These are phyloP conservation scores for Semicossyphus pulcher DNA, from an alignment of 2,113 vertebrate species.

Conservation along the genomic window DNA sequence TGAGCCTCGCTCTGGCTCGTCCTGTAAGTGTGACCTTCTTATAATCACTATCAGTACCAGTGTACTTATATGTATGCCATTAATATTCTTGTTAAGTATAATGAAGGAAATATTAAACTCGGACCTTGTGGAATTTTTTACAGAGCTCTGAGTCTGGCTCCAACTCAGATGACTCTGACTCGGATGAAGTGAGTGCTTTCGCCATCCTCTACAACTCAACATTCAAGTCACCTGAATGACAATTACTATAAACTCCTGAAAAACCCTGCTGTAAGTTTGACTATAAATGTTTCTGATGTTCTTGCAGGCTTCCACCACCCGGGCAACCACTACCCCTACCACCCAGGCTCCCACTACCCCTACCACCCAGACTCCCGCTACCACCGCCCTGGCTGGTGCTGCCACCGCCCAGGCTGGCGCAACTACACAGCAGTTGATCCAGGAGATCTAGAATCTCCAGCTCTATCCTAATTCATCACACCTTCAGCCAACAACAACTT, in stretches of 20 bases:
- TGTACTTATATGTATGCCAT: neutral
- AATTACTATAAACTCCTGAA: neutral
- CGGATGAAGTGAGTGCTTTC: no score
- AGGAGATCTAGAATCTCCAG: no score
- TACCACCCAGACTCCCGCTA: neutral
- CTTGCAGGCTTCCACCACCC: neutral
- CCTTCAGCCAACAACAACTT: neutral
- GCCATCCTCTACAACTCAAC: neutral
- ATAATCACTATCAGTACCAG: neutral
- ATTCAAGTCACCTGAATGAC: neutral
- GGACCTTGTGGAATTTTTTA: neutral
- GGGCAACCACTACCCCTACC: neutral
- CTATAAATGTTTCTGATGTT: conserved; percentile 3
- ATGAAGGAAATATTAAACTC: neutral
- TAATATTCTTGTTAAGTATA: neutral
- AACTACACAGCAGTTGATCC: neutral
- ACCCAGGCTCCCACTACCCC: neutral
- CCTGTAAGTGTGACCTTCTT: conserved; percentile 62
- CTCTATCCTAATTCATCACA: no score
- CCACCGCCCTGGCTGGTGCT: neutral
- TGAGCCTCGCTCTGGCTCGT: conserved; percentile 60
- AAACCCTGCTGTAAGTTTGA: neutral
- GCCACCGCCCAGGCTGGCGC: no score
- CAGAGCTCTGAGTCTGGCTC: neutral
- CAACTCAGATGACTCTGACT: neutral